Conservation (phyloP, 2,797 vertebrate genomes). For the Mus minutoides region DNA sequence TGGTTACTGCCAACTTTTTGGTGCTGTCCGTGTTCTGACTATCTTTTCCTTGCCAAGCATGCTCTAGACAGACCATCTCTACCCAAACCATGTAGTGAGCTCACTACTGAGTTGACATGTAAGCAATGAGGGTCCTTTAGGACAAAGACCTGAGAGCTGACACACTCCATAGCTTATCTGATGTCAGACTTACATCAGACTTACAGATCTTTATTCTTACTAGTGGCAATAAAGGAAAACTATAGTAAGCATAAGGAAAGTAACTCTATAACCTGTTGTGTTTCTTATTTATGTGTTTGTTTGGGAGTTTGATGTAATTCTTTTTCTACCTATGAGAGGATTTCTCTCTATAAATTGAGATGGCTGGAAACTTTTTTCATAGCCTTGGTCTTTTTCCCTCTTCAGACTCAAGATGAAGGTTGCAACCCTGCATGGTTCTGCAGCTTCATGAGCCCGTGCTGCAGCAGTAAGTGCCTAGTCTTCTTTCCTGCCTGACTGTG, state of each 20-base stretch:
- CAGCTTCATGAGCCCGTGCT: neutral
- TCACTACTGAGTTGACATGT: neutral
- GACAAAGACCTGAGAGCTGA: neutral
- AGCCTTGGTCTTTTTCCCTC: neutral
- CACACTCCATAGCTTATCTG: neutral
- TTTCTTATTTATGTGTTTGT: neutral
- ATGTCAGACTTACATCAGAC: neutral
- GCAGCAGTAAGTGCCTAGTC: fast-evolving
- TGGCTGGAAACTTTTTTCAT: neutral
- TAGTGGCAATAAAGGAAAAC: neutral
- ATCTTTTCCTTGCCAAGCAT: neutral
- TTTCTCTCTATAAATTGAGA: neutral
- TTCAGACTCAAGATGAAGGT: neutral
- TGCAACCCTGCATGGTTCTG: neutral
- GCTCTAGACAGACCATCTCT: neutral
- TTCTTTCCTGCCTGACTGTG: neutral
- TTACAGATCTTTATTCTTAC: neutral
- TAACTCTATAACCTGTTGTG: neutral
- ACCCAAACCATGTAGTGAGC: fast-evolving
- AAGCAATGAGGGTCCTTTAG: neutral
- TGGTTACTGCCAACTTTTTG: neutral
- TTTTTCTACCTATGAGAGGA: neutral
- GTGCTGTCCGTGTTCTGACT: neutral
- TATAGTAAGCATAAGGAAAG: neutral
- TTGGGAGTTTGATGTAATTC: neutral